Evolutionary conservation across 2,888 invertebrate genomes (phyloP), one percentile per base, ranked within the genome.

Genomic region (Cantharis lateralis): DNA sequence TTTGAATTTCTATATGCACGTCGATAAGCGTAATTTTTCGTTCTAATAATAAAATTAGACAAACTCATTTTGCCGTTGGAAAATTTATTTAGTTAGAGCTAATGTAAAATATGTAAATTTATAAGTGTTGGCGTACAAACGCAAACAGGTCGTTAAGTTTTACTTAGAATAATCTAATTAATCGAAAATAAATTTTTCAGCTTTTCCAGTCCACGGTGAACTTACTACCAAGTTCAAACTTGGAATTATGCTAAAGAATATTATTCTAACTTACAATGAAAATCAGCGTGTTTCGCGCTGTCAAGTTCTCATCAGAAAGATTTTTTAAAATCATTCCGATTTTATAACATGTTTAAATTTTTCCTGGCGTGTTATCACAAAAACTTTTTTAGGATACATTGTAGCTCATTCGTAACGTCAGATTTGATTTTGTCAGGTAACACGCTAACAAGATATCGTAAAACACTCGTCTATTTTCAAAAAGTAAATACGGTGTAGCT

Each of bases 401-500:
- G 48, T 24, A 62, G 66, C 76, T 76, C 76, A 72, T 72, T 78
- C 71, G 48, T 71, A 75, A 78, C 73, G 72, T 78, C 75, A 24
- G 20, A 28, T 48, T 20, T 75, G 75, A 76, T 78, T 76, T 71
- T 63, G 74, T 71, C 78, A 78, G 75, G 78, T 78, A 78, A 76
- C 68, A 77, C 70, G 75, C 69, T 70, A 76, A 66, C 76, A 28
- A 73, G 73, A 68, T 68, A 62, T 78, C 78, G 78, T 78, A 78
- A 78, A 78, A 78, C 64, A 62, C 62, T 76, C 68, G 62, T 68
- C 72, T 28, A 76, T 74, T 76, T 76, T 75, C 72, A 32, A 72
- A 78, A 75, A 78, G 75, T 78, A 78, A 78, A 78, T 75, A 72
- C 76, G 78, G 76, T 78, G 62, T 20, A 74, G 72, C 71, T 71